Conservation (phyloP, 1,140 invertebrate genomes). For the Phymastichus coffea region DNA sequence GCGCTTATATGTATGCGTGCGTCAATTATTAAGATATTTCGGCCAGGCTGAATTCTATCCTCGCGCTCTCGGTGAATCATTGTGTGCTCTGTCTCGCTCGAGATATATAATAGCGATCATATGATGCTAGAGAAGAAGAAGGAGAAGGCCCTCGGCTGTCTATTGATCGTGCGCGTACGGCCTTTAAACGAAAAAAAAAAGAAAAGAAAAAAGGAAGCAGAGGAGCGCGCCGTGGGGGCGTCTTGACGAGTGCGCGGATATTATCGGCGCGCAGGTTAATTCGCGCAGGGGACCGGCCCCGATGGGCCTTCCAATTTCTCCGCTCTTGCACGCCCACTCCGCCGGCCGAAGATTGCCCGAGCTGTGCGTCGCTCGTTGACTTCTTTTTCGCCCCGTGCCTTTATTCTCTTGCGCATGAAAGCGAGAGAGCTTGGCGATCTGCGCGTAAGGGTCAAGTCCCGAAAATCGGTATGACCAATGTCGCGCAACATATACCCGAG, state of each 20-base stretch:
- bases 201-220: slow-evolving; percentile 13
- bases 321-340: slow-evolving; percentile 56
- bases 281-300: slow-evolving; percentile 53
- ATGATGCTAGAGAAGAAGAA: not conserved
- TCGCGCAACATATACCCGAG: too few species aligned
- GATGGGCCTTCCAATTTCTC: slow-evolving; percentile 58
- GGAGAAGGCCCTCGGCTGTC: not conserved
- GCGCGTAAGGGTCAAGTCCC: too few species aligned
- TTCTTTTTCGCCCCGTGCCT: slow-evolving; percentile 39
- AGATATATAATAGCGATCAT: not conserved
- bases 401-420: slow-evolving; percentile 11
- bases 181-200: not conserved
- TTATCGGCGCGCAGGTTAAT: slow-evolving; percentile 58
- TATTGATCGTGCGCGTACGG: too few species aligned
- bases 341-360: slow-evolving; percentile 55
- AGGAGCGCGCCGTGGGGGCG: too few species aligned
- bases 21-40: slow-evolving; percentile 7
- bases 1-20: not conserved
- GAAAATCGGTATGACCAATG: too few species aligned
- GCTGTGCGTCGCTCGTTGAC: slow-evolving; percentile 37
- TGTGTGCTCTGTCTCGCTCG: too few species aligned
- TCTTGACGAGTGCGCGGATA: slow-evolving; percentile 53
- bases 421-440: too few species aligned
- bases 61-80: too few species aligned
- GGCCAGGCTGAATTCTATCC: too few species aligned